A percentile compares a stretch with the other conserved stretches of the same genome.
Evolutionary conservation across 2,113 vertebrate genomes (phyloP).

Genomic region (Mus musculus): DNA sequence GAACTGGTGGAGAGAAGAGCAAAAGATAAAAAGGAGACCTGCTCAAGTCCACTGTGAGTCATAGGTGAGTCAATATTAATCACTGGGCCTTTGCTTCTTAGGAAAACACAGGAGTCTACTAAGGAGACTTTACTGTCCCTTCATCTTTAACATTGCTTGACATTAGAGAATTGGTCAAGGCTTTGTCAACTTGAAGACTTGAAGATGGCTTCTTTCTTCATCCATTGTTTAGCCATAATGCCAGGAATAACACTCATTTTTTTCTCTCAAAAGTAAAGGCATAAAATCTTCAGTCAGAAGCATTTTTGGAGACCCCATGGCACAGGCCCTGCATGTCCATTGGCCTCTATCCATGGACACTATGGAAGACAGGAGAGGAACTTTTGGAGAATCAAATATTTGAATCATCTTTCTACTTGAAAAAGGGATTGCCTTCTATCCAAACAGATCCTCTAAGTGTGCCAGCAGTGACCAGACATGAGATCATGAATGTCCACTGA

Average conservation of each 20-base stretch:
- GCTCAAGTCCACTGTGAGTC: rapidly evolving
- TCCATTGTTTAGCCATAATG: not conserved
- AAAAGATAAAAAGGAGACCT: not conserved
- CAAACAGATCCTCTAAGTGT: not conserved
- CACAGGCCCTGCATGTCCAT: rapidly evolving
- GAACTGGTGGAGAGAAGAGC: not conserved
- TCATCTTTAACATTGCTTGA: not conserved
- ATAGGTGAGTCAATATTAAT: not conserved
- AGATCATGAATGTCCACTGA: not conserved
- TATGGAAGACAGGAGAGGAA: not conserved
- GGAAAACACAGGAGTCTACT: not conserved
- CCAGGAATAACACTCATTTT: not conserved
- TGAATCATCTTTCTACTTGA: not conserved
- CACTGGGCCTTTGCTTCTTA: not conserved
- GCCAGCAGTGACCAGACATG: not conserved
- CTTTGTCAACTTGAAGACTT: not conserved
- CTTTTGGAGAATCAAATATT: not conserved
- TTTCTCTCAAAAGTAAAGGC: not conserved
- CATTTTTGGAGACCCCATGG: not conserved
- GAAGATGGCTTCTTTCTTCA: not conserved
- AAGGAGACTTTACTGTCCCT: not conserved
- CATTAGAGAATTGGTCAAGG: not conserved
- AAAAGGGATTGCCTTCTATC: not conserved
- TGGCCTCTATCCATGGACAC: not conserved
- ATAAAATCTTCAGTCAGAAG: not conserved